Evolutionary conservation across 2,888 invertebrate species (phyloP).

Genomic region (Pilophorus perplexus): DNA sequence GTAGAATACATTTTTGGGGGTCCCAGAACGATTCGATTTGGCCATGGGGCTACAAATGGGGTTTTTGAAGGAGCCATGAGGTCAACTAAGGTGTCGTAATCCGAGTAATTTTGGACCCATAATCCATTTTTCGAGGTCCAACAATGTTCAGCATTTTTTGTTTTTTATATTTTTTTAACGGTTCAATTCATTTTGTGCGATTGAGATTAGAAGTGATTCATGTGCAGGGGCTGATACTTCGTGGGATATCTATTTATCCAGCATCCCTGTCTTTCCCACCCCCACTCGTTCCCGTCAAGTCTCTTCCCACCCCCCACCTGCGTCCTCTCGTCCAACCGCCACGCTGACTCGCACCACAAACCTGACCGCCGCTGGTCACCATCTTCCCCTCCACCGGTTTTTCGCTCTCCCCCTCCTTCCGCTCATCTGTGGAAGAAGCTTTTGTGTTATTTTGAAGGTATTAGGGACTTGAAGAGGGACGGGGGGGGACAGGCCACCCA

Average conservation of each 20-base stretch:
- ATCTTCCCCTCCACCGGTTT: background rate
- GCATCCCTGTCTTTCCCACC: background rate
- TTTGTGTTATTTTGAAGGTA: slow-evolving; percentile 39
- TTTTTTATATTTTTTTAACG: no score
- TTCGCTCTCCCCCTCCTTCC: background rate
- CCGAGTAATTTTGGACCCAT: no score
- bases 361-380: slow-evolving; percentile 27
- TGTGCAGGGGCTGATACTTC: slow-evolving; percentile 4
- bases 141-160: no score
- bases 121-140: no score
- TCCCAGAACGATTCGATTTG: no score
- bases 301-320: background rate
- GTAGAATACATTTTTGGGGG: no score
- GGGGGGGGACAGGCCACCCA: slow-evolving; percentile 37
- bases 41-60: no score
- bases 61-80: no score
- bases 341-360: slow-evolving; percentile 33
- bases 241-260: slow-evolving; percentile 30
- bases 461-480: slow-evolving; percentile 27
- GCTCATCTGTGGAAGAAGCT: slow-evolving; percentile 14
- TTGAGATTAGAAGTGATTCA: no score
- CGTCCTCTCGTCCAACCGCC: slow-evolving; percentile 11
- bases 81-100: no score
- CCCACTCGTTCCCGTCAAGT: no score
- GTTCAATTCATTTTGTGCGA: no score